Evolutionary conservation across 92 coral and sea anemone genomes (phyloP).

Genomic region (Chrysogorgia sp.): DNA sequence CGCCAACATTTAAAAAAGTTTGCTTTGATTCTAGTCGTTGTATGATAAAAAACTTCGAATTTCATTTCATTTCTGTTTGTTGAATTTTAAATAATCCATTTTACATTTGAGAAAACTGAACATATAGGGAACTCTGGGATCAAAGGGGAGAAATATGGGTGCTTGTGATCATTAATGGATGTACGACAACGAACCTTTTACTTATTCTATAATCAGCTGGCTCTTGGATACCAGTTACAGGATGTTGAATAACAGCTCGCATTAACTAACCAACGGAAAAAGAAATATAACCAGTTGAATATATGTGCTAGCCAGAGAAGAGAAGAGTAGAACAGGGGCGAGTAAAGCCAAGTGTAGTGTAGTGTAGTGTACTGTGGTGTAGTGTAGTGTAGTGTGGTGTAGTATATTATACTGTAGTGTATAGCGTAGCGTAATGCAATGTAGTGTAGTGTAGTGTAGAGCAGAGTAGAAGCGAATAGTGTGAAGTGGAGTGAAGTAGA

Average conservation of each 20-base stretch:
- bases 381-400: neutral
- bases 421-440: slow-evolving; percentile 2
- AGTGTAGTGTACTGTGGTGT: slow-evolving; percentile 3
- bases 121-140: neutral
- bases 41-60: neutral
- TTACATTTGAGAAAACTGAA: slow-evolving; percentile 3
- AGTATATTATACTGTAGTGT: neutral
- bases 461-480: neutral
- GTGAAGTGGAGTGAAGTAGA: neutral
- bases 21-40: no score
- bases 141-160: neutral
- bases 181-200: slow-evolving; percentile 82
- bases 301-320: no score
- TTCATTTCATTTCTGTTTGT: neutral
- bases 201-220: slow-evolving; percentile 91
- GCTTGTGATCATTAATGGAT: slow-evolving; percentile 26
- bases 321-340: slow-evolving; percentile 15
- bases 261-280: slow-evolving; percentile 59
- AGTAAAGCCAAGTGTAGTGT: slow-evolving; percentile 3
- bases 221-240: slow-evolving; percentile 90
- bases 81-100: neutral
- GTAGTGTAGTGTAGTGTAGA: slow-evolving; percentile 13
- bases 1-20: no score
- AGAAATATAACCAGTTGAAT: neutral
- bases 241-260: slow-evolving; percentile 94